Evolutionary conservation across 2,113 vertebrate genomes (phyloP).

Genomic region (Ophthalmotilapia sp.): DNA sequence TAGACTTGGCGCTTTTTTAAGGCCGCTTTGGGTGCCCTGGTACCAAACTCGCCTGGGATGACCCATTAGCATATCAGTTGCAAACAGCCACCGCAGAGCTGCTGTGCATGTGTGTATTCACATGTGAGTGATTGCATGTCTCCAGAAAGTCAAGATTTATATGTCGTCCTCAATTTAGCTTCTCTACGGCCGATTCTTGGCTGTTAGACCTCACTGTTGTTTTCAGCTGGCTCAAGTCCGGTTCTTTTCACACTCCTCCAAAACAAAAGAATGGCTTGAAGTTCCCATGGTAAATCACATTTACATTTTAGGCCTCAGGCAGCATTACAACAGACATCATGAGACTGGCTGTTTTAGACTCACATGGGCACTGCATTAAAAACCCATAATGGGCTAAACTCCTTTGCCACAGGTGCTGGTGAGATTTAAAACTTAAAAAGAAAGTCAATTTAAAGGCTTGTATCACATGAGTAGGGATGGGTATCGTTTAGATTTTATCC

Average conservation of each 20-base stretch:
- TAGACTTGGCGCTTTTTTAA: not conserved
- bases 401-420: not conserved
- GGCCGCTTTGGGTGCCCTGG: not conserved
- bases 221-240: slow-evolving; percentile 38
- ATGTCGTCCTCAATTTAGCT: slow-evolving; percentile 44
- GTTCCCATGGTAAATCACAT: slow-evolving; percentile 68
- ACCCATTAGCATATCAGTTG: slow-evolving; percentile 20
- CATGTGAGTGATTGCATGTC: not conserved
- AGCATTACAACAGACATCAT: not conserved
- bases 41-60: not conserved
- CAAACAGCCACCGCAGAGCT: slow-evolving; percentile 15
- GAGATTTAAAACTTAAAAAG: not conserved
- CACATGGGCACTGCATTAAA: slow-evolving; percentile 30
- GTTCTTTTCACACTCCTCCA: slow-evolving; percentile 49
- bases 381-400: not conserved
- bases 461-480: not conserved
- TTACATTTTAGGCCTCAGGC: slow-evolving; percentile 44
- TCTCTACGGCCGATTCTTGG: slow-evolving; percentile 31
- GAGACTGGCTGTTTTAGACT: not conserved
- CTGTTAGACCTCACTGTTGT: slow-evolving; percentile 44
- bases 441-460: not conserved
- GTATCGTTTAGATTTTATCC: too few species aligned
- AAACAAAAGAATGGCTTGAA: slow-evolving; percentile 50
- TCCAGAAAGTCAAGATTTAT: slow-evolving; percentile 55
- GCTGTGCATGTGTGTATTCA: not conserved